These are phyloP conservation scores for Paedocypris sp. DNA, from an alignment of 2,113 vertebrate genomes.

Conservation along the genomic window DNA sequence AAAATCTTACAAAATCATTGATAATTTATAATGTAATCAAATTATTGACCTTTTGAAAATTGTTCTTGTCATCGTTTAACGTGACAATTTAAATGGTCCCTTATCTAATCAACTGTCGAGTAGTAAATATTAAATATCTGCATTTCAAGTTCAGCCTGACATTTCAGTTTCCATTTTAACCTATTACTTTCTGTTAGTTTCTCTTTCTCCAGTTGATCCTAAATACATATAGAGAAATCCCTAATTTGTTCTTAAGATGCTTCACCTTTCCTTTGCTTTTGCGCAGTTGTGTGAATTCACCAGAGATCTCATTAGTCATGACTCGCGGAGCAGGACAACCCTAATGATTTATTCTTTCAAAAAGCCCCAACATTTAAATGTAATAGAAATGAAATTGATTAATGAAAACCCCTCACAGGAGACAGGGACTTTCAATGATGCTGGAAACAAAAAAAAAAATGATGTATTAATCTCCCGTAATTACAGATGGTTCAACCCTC, in stretches of 20 bases:
- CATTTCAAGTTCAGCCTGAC: too few species aligned
- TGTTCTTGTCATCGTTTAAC: too few species aligned
- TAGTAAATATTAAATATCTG: too few species aligned
- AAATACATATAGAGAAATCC: background rate
- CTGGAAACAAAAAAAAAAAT: slow-evolving; percentile 99
- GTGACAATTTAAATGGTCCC: too few species aligned
- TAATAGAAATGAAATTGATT: slow-evolving; percentile 98
- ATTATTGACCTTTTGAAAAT: too few species aligned
- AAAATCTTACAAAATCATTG: too few species aligned
- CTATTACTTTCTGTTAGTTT: background rate
- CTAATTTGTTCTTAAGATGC: background rate
- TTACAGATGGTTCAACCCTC: slow-evolving; percentile 99
- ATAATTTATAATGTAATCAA: too few species aligned
- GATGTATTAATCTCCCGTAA: slow-evolving; percentile 98
- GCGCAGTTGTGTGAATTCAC: slow-evolving; percentile 74
- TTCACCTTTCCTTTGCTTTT: slow-evolving; percentile 70
- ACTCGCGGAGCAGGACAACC: slow-evolving; percentile 80
- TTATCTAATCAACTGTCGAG: too few species aligned
- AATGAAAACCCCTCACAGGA: slow-evolving; percentile 97
- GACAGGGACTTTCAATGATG: slow-evolving; percentile 88
- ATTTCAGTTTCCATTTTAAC: background rate
- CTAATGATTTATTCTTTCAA: slow-evolving; percentile 95
- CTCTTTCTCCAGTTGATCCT: background rate
- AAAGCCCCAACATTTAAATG: slow-evolving; percentile 82
- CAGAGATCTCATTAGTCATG: slow-evolving; percentile 91